Percentiles rank a stretch among this genome's conserved stretches.
These are phyloP conservation scores for Chamaedrilus cognettii DNA, from an alignment of 2,888 invertebrate genomes.

Conservation along the genomic window DNA sequence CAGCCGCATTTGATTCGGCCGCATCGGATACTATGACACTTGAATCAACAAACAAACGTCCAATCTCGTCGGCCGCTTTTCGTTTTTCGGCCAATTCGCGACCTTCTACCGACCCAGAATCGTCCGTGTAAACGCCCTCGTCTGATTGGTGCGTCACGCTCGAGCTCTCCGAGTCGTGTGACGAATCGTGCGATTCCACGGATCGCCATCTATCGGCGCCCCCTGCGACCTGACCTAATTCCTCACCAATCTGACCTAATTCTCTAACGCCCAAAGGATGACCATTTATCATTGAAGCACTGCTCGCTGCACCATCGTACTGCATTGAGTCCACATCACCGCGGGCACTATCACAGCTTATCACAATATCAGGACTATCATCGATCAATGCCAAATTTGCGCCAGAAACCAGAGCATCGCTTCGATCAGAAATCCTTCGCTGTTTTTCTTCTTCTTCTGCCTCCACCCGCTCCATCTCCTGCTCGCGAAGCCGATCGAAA, in stretches of 20 bases:
- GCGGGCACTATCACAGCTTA: background rate
- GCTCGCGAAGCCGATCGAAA: slow-evolving; percentile 21
- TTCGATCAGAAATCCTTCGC: background rate
- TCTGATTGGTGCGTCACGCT: slow-evolving; percentile 16
- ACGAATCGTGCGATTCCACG: slow-evolving; percentile 13
- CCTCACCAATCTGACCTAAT: too few species aligned
- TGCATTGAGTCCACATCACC: background rate
- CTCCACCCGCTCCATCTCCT: slow-evolving; percentile 8
- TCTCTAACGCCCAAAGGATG: too few species aligned
- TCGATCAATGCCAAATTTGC: background rate
- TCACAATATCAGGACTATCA: too few species aligned
- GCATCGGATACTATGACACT: background rate
- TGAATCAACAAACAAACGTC: background rate
- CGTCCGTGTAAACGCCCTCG: slow-evolving; percentile 11
- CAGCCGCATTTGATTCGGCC: background rate
- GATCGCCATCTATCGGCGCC: background rate
- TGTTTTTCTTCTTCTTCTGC: background rate
- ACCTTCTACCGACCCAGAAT: slow-evolving; percentile 6
- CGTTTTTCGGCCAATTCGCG: too few species aligned
- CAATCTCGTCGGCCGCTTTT: too few species aligned
- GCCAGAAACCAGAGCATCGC: background rate
- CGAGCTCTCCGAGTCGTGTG: slow-evolving; percentile 4
- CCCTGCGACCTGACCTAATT: too few species aligned
- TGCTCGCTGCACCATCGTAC: background rate
- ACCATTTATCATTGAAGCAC: background rate